These are phyloP conservation scores for Mnemiopsis leidyi DNA, from an alignment of 37 sponge, comb jelly and placozoan species.

Conservation along the genomic window DNA sequence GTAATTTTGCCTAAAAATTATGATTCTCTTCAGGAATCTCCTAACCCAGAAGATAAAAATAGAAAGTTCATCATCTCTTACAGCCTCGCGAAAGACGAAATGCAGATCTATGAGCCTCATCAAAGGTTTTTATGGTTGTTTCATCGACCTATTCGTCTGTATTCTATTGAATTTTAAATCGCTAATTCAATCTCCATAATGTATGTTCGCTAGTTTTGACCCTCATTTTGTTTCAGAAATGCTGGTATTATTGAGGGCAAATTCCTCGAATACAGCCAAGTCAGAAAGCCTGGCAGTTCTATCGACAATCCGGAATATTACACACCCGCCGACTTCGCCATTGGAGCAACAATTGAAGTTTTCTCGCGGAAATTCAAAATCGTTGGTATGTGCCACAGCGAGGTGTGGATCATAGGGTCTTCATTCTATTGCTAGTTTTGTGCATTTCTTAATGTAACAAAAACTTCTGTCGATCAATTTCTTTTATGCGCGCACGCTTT, in stretches of 20 bases:
- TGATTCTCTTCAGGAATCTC: slow-evolving; percentile 72
- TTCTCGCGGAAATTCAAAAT: slow-evolving; percentile 91
- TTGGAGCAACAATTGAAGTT: slow-evolving; percentile 82
- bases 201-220: too few relatives aligned
- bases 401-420: not conserved
- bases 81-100: slow-evolving; percentile 87
- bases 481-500: not conserved
- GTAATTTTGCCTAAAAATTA: not conserved
- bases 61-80: slow-evolving; percentile 92
- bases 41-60: slow-evolving; percentile 84
- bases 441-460: not conserved
- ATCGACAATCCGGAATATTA: slow-evolving; percentile 82
- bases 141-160: too few relatives aligned
- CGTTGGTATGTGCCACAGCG: too few relatives aligned
- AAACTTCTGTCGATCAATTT: not conserved
- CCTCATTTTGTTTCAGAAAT: slow-evolving; percentile 74
- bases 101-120: slow-evolving; percentile 92
- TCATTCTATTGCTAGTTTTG: slow-evolving; percentile 29
- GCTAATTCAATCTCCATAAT: too few relatives aligned
- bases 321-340: slow-evolving; percentile 81
- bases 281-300: slow-evolving; percentile 78
- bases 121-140: too few relatives aligned
- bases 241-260: slow-evolving; percentile 92
- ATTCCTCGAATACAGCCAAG: slow-evolving; percentile 83
- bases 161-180: too few relatives aligned